Evolutionary conservation across 2,113 vertebrate species (phyloP), one percentile per base, ranked within the genome.

Genomic region (Triplophysa dalaica): DNA sequence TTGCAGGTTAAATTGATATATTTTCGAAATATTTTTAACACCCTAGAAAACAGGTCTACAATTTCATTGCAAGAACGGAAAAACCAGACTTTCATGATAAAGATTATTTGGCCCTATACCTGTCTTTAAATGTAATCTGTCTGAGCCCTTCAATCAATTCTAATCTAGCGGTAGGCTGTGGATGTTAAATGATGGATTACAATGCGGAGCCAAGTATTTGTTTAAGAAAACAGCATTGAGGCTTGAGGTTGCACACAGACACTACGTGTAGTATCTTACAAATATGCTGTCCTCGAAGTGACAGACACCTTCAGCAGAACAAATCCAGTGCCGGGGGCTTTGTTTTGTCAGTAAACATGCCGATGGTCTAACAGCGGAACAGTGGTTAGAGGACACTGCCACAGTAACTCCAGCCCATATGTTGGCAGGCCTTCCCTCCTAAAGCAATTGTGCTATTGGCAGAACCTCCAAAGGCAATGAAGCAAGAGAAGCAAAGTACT

Each of bases 71-170:
- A 26, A 50, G 43, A 10, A 45, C 2, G 12, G 19, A 21, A 9
- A 10, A 58, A 21, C 9, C 54, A 8, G 19, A 58, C 1, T 21
- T 58, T n/a, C 54, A 58, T n/a, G 19, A n/a, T 58, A 16, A 62
- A 43, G 56, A 52, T 26, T 19, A 56, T 48, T 70, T 5, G 1
- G 50, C 12, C 26, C 17, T 16, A 80, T 24, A 56, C 12, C 1
- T 14, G 33, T 45, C 48, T 70, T 79, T 75, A 63, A 78, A 78
- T 45, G 70, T 78, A 84, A 75, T 74, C 75, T 84, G 73, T 50
- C 56, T 16, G 70, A 80, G 50, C 41, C 67, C 73, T 75, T 78
- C 58, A 70, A 69, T 84, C 83, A 60, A 13, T 84, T 64, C 33
- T 70, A 81, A 75, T n/a, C 64, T 75, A 65, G 64, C 22, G 4